Evolutionary conservation across 2,113 vertebrate species (phyloP), one percentile per base, ranked within the genome.

Genomic region (Eolophus roseicapilla): DNA sequence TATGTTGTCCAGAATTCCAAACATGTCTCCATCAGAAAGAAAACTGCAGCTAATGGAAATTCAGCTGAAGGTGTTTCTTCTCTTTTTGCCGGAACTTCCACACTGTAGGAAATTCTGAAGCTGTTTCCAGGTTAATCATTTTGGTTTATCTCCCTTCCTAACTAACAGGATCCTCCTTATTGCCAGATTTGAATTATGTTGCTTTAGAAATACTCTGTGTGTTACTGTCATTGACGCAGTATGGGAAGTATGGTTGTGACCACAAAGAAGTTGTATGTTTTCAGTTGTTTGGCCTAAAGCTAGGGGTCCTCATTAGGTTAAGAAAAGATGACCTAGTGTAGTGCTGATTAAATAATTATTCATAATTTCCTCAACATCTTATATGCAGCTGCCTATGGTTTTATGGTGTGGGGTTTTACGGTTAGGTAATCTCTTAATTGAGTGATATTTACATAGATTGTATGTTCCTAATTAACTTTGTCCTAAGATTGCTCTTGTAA

Each of bases 1-100:
- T 98, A 98, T 67, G 94, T 97, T 97, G 97, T 97, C 95, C 95
- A 90, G 97, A 97, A 98, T 98, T 98, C 97, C 98, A 98, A 98
- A 97, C 95, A 92, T 97, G 96, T 97, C 93, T 97, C 95, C 93
- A 95, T 97, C 97, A 96, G 96, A 94, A 98, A 93, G 96, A 97
- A 97, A 97, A 97, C 92, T 95, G 96, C 92, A 94, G 83, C 89
- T 98, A 97, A 97, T 98, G 92, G 96, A 96, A 98, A 95, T 96
- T 94, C 95, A 97, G 82, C 90, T 86, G 94, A 97, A 95, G 43
- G 77, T 46, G 9, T 96, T 97, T 97, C 77, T 96, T 94, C 41
- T 53, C 77, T 31, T 17, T 89, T 70, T 71, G 31, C 49, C 35
- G 20, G 46, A 73, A 65, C 28, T 93, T 82, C 29, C 41, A 47